Percentiles rank a stretch among this genome's conserved stretches.
Conservation (phyloP, 2,888 invertebrate genomes). For the Galerucella nymphaeae region DNA sequence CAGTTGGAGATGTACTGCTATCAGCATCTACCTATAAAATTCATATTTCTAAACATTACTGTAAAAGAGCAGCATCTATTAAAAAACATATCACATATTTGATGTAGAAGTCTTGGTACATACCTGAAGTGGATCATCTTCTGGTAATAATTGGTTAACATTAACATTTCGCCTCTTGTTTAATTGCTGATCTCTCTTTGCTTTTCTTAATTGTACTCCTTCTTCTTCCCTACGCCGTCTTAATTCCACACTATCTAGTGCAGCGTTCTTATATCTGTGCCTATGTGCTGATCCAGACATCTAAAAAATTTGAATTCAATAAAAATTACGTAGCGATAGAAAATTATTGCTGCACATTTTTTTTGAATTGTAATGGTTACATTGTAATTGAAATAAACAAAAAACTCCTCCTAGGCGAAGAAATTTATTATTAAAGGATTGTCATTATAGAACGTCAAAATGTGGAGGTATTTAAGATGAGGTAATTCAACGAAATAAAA, state of each 20-base stretch:
- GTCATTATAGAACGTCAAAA: constrained; percentile 38
- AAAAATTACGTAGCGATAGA: neutral
- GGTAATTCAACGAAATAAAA: constrained; percentile 23
- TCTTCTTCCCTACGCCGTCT: constrained; percentile 94
- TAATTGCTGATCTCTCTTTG: constrained; percentile 94
- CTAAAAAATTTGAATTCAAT: neutral
- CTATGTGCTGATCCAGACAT: constrained; percentile 88
- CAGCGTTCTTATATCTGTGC: constrained; percentile 94
- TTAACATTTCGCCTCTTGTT: constrained; percentile 91
- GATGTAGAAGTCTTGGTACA: neutral
- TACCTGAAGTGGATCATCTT: constrained; percentile 65
- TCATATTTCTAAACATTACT: neutral
- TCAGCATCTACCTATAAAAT: constrained; percentile 58
- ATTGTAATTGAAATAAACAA: neutral
- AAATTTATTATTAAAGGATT: constrained; percentile 10
- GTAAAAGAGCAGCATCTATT: neutral
- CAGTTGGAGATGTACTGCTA: constrained; percentile 60
- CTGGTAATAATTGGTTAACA: constrained; percentile 59
- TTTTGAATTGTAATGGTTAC: neutral
- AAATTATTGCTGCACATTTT: neutral
- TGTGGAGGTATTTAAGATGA: constrained; percentile 39
- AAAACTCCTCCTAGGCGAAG: neutral
- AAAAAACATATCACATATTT: neutral
- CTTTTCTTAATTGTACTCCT: constrained; percentile 94
- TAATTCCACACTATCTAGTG: constrained; percentile 91